phyloP scores from a whole-genome alignment of 2,113 vertebrate species.

The Myiopsitta monachus region DNA sequence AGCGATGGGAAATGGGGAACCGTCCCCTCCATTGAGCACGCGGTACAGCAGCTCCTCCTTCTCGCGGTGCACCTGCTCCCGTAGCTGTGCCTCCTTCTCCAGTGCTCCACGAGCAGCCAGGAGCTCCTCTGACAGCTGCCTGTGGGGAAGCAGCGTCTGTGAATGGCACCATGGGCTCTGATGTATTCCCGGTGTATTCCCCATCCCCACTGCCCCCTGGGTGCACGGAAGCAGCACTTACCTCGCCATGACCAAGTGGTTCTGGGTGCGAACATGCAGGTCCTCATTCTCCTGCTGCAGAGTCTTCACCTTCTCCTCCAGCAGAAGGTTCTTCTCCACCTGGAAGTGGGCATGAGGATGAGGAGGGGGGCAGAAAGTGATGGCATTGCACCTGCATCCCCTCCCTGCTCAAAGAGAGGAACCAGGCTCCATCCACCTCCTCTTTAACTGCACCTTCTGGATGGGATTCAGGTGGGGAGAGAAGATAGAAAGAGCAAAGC shows the following conservation, averaged over 20 bases:
- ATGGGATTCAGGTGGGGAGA: not conserved
- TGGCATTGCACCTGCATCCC: accelerated
- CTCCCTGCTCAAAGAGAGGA: not conserved
- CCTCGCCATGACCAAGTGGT: constrained; percentile 80
- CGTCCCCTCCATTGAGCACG: constrained; percentile 72
- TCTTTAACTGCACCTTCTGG: not conserved
- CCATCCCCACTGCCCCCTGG: not conserved
- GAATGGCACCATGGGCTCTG: accelerated
- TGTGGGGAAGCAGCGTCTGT: not conserved
- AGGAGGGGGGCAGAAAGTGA: not conserved
- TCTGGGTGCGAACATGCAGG: constrained; percentile 79
- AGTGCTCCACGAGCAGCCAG: constrained; percentile 75
- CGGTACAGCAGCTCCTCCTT: constrained; percentile 91
- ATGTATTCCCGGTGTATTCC: not conserved
- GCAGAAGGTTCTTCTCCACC: constrained; percentile 81
- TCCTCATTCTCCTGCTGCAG: constrained; percentile 90
- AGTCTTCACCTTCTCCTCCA: constrained; percentile 84
- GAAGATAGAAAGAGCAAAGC: not conserved
- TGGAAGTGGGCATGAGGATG: constrained; percentile 29
- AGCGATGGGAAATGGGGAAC: constrained; percentile 66
- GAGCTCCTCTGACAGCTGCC: constrained; percentile 86
- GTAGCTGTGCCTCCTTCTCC: constrained; percentile 79
- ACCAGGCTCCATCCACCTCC: accelerated
- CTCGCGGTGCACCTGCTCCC: constrained; percentile 79
- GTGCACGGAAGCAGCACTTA: not conserved